These are phyloP conservation scores for Archivesica marissinica DNA, from an alignment of 1,140 invertebrate species.

Conservation along the genomic window DNA sequence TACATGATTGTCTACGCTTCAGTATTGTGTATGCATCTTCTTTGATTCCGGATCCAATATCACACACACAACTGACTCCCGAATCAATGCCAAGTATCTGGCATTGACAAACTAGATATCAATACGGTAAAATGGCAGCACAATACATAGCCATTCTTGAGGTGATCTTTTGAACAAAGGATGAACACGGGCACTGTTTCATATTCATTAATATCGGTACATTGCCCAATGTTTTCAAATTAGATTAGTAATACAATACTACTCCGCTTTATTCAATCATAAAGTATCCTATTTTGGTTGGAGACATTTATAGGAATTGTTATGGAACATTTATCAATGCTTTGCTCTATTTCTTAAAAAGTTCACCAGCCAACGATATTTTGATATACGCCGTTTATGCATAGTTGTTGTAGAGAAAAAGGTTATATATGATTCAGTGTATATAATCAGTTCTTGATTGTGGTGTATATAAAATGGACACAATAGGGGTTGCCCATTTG, in stretches of 20 bases:
- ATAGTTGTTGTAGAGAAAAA: too few relatives aligned
- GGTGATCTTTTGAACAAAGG: not conserved
- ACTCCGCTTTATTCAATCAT: too few relatives aligned
- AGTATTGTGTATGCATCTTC: not conserved
- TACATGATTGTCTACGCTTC: not conserved
- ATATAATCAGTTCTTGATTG: too few relatives aligned
- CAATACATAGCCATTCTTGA: not conserved
- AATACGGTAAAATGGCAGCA: not conserved
- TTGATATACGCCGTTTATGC: too few relatives aligned
- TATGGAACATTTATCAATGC: too few relatives aligned
- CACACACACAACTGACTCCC: not conserved
- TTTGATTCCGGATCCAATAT: slow-evolving; percentile 19
- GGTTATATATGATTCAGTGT: too few relatives aligned
- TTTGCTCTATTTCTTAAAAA: too few relatives aligned
- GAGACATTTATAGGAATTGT: too few relatives aligned
- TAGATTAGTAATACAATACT: not conserved
- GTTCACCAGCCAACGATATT: too few relatives aligned
- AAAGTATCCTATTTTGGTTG: too few relatives aligned
- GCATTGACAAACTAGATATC: slow-evolving; percentile 10
- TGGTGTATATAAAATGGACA: too few relatives aligned
- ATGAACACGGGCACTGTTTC: not conserved
- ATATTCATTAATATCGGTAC: not conserved
- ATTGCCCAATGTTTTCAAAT: not conserved
- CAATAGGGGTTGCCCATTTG: too few relatives aligned
- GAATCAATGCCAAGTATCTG: slow-evolving; percentile 4